Percentiles rank a stretch among this genome's conserved stretches.
phyloP scores from a whole-genome alignment of 2,113 vertebrate species.

The Tautogolabrus adspersus region DNA sequence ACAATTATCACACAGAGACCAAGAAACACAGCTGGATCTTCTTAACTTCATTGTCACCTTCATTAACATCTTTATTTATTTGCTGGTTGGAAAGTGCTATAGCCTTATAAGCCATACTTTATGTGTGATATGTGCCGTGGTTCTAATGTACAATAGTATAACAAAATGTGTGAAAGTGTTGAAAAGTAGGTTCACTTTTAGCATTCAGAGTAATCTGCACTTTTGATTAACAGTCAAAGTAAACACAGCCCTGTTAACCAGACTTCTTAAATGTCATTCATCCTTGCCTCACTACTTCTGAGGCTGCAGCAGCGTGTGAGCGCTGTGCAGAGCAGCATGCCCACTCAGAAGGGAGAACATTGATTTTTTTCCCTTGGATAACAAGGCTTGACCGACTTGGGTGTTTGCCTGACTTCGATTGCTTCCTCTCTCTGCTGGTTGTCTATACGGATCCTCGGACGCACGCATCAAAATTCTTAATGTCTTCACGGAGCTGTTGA shows the following conservation, averaged over 20 bases:
- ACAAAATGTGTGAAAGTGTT: background rate
- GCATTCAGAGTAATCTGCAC: constrained; percentile 11
- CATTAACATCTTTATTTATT: constrained; percentile 19
- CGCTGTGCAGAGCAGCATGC: constrained; percentile 47
- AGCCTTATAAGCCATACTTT: background rate
- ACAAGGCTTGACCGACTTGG: constrained; percentile 72
- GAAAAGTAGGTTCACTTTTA: constrained; percentile 5
- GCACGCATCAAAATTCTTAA: constrained; percentile 44
- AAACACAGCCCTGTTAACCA: constrained; percentile 36
- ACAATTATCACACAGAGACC: constrained; percentile 1
- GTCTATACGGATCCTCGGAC: constrained; percentile 48
- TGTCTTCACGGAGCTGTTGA: constrained; percentile 29
- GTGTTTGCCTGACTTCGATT: constrained; percentile 70
- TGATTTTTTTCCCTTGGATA: constrained; percentile 64
- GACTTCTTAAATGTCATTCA: constrained; percentile 63
- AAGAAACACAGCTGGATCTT: constrained; percentile 18
- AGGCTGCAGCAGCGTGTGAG: constrained; percentile 28
- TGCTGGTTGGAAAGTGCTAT: background rate
- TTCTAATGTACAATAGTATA: background rate
- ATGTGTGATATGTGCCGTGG: background rate
- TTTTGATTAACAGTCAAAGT: constrained; percentile 38
- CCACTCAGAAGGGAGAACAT: constrained; percentile 66
- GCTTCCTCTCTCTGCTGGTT: constrained; percentile 58
- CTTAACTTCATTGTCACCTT: constrained; percentile 19
- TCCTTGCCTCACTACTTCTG: constrained; percentile 7